Evolutionary conservation across 2,113 vertebrate species (phyloP).

Genomic region (Cyphomyrus discorhynchus): DNA sequence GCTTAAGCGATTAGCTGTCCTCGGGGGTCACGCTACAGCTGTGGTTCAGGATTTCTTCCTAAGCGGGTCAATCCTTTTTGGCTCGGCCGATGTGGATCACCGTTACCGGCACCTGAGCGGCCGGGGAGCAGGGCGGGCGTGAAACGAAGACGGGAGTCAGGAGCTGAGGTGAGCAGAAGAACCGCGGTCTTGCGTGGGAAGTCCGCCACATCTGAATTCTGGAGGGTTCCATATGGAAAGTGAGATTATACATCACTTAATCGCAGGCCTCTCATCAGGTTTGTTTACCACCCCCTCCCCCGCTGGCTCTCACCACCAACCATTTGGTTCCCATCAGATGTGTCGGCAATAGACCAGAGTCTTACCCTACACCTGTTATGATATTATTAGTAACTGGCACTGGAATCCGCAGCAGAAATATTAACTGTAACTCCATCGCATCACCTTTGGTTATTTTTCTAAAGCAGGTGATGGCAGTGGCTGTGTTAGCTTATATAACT

Average conservation of each 20-base stretch:
- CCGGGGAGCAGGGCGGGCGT: not conserved
- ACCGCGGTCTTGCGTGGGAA: not conserved
- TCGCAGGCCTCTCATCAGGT: not conserved
- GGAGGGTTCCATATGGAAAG: not conserved
- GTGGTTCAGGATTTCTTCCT: constrained; percentile 19
- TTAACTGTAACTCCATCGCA: not conserved
- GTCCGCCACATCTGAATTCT: not conserved
- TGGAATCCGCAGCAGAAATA: not conserved
- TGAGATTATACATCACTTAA: not conserved
- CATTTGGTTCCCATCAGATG: not conserved
- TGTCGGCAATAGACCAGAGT: not conserved
- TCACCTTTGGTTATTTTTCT: not conserved
- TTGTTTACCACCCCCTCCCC: not conserved
- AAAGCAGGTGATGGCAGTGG: not conserved
- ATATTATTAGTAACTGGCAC: not conserved
- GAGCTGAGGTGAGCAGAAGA: not conserved
- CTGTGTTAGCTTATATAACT: not conserved
- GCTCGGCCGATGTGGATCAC: constrained; percentile 20
- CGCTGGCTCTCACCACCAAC: not conserved
- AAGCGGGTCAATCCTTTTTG: constrained; percentile 27
- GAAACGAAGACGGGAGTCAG: not conserved
- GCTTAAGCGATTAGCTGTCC: constrained; percentile 32
- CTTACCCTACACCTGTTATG: not conserved
- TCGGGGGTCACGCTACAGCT: constrained; percentile 18
- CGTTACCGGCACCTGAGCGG: constrained; percentile 10